phyloP scores from a whole-genome alignment of 1,140 invertebrate genomes.

The Drosophila oshimai region DNA sequence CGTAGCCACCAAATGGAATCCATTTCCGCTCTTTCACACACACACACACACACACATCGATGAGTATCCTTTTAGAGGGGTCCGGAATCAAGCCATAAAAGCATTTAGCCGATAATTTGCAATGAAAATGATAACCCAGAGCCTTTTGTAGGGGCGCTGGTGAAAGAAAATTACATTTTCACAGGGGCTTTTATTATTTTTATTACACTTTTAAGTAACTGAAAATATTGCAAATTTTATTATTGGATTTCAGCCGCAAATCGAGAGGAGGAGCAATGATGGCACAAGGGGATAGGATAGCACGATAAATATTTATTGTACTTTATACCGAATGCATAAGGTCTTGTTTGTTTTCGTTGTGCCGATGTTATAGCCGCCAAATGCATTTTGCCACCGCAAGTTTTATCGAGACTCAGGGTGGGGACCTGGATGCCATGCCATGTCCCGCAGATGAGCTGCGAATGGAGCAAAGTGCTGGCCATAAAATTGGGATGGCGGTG shows the following conservation, averaged over 20 bases:
- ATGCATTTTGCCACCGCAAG: constrained; percentile 44
- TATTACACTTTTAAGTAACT: constrained; percentile 50
- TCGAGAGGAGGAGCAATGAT: constrained; percentile 6
- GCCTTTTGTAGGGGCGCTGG: constrained; percentile 7
- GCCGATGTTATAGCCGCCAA: constrained; percentile 8
- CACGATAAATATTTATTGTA: constrained; percentile 53
- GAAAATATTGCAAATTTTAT: constrained; percentile 47
- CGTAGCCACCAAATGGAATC: constrained; percentile 29
- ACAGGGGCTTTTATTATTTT: constrained; percentile 25
- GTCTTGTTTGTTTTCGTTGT: constrained; percentile 50
- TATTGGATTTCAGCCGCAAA: constrained; percentile 38
- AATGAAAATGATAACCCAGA: constrained; percentile 62
- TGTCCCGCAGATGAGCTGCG: constrained; percentile 9
- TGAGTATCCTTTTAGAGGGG: constrained; percentile 4
- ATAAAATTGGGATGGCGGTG: constrained; percentile 37
- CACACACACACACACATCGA: background rate
- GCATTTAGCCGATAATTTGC: constrained; percentile 68
- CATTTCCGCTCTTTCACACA: constrained; percentile 11
- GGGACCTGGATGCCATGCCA: constrained; percentile 10
- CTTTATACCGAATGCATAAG: constrained; percentile 42
- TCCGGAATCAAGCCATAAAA: constrained; percentile 54
- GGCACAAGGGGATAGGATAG: constrained; percentile 21
- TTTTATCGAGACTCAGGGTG: constrained; percentile 40
- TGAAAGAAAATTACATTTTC: constrained; percentile 16
- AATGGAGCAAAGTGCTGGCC: constrained; percentile 47